Percentiles rank a stretch among this genome's conserved stretches.
Evolutionary conservation across 2,888 invertebrate species (phyloP).

Genomic region (Dryadula phaetusa): DNA sequence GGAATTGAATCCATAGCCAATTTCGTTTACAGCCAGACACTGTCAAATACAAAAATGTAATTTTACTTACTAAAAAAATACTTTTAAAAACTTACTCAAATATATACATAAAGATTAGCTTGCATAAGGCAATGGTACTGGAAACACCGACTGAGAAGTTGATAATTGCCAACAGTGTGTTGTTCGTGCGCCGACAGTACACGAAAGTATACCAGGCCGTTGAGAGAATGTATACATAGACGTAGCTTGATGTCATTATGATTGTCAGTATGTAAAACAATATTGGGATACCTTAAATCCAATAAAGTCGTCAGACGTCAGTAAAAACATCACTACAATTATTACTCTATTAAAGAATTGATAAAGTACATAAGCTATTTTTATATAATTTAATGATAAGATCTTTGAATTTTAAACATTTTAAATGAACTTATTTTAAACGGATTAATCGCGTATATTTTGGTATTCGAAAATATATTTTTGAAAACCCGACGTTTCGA

Average conservation of each 20-base stretch:
- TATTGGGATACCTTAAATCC: slow-evolving; percentile 24
- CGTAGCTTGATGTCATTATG: slow-evolving; percentile 46
- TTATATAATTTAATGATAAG: too few relatives aligned
- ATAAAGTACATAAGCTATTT: too few relatives aligned
- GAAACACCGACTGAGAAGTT: slow-evolving; percentile 23
- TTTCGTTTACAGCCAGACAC: too few relatives aligned
- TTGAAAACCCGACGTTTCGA: too few relatives aligned
- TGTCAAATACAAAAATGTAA: not conserved
- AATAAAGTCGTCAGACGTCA: too few relatives aligned
- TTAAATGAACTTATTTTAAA: too few relatives aligned
- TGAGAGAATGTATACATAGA: slow-evolving; percentile 59
- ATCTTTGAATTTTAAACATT: too few relatives aligned
- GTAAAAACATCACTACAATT: too few relatives aligned
- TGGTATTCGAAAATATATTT: too few relatives aligned
- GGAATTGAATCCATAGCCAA: too few relatives aligned
- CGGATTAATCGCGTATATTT: too few relatives aligned
- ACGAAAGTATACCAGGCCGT: slow-evolving; percentile 57
- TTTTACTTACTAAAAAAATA: not conserved
- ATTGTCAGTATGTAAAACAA: slow-evolving; percentile 21
- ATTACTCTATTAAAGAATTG: too few relatives aligned
- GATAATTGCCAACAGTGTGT: slow-evolving; percentile 44
- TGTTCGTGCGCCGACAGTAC: slow-evolving; percentile 53
- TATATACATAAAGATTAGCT: slow-evolving; percentile 18
- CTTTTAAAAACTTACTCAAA: slow-evolving; percentile 7
- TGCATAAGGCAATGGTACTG: slow-evolving; percentile 13